These are phyloP conservation scores for Gouania willdenowi DNA, from an alignment of 2,797 vertebrate species.

Conservation along the genomic window DNA sequence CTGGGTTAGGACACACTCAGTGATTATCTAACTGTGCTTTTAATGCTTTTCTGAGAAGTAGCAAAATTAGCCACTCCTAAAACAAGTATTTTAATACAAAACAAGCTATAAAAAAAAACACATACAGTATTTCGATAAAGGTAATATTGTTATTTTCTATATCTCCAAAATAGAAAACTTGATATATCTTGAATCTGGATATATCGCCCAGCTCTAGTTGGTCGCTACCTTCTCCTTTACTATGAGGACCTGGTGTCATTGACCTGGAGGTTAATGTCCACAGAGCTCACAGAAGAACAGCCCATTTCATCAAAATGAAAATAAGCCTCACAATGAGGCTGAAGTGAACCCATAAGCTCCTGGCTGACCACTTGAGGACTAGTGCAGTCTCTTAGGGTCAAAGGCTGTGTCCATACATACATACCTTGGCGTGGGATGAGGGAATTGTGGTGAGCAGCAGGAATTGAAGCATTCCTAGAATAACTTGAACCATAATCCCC, in stretches of 20 bases:
- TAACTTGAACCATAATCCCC: constrained; percentile 82
- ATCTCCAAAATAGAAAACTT: too few relatives aligned
- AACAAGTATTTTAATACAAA: too few relatives aligned
- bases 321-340: neutral
- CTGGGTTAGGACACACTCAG: too few relatives aligned
- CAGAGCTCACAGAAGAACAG: neutral
- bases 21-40: too few relatives aligned
- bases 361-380: neutral
- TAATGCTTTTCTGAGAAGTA: too few relatives aligned
- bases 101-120: too few relatives aligned
- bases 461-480: constrained; percentile 84
- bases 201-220: too few relatives aligned
- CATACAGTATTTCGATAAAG: too few relatives aligned
- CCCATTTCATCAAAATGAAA: neutral
- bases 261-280: constrained; percentile 61
- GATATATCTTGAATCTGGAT: too few relatives aligned
- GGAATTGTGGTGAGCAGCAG: constrained; percentile 78
- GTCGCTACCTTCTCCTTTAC: constrained; percentile 2
- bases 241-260: constrained; percentile 53
- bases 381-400: too few relatives aligned
- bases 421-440: constrained; percentile 76
- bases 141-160: too few relatives aligned
- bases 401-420: constrained; percentile 20
- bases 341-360: neutral
- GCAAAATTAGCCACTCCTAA: too few relatives aligned